Evolutionary conservation across 2,797 vertebrate genomes (phyloP), one percentile per base, ranked within the genome.

Genomic region (Pempheris klunzingeri): DNA sequence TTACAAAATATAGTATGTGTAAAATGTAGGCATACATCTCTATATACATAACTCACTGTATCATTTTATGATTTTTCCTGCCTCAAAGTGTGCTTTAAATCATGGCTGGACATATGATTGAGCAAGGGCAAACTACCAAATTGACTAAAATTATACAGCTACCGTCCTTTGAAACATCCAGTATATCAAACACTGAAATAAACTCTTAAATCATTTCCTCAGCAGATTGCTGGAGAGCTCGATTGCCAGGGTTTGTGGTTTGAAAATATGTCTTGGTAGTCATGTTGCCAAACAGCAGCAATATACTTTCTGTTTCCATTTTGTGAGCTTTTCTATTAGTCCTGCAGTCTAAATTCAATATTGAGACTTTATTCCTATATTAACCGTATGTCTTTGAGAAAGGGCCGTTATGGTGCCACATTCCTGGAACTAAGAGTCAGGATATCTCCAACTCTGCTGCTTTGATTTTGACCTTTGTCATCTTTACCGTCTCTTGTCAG

Each of bases 61-160:
- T 85, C 43, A 73, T 87, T 85, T 81, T 80, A 85, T 88, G 75
- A 86, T 87, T 84, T 81, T 85, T 80, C 52, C 81, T 71, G 81
- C 63, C 66, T 74, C 59, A 3, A 15, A 68, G 61, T 70, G 11
- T 0, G 20, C 57, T 81, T 79, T 90, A 88, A 90, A 80, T 91
- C 81, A 86, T 17, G 43, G 24, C 66, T 76, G 68, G 15, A 72
- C 1, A 0, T 68, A 82, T 84, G 84, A 82, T 73, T 65, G 72
- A 82, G 81, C 60, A 62, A 77, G 82, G 59, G 49, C 78, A 77
- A 87, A 81, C 54, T 53, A 62, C 73, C 75, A 83, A 82, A 82
- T 76, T 77, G 80, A 83, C 81, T 78, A 20, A 87, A 87, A 87
- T 91, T 91, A 88, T 76, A 84, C 67, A 72, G 68, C 74, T 79